Evolutionary conservation across 2,113 vertebrate species (phyloP).

Genomic region (Bagarius yarrelli): DNA sequence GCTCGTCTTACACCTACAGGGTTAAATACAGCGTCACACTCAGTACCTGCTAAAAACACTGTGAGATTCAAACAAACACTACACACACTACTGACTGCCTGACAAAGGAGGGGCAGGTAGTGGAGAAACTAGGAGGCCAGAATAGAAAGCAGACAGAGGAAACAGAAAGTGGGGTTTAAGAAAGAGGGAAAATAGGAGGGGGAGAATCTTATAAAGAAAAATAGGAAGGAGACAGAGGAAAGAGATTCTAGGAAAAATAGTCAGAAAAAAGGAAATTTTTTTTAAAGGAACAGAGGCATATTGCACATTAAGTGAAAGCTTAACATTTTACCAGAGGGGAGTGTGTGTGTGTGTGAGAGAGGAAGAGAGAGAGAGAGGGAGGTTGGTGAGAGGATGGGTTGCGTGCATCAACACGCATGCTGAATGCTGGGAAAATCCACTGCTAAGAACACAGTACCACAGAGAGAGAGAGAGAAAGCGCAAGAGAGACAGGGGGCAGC

Average conservation of each 20-base stretch:
- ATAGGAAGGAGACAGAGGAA: background rate
- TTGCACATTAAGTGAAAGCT: conserved; percentile 98
- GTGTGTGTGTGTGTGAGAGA: conserved; percentile 34
- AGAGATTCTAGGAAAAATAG: background rate
- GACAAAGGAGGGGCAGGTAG: fast-evolving
- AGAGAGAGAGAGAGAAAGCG: conserved; percentile 24
- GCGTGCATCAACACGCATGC: conserved; percentile 32
- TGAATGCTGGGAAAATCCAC: conserved; percentile 57
- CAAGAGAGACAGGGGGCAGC: background rate
- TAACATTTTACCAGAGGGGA: conserved; percentile 73
- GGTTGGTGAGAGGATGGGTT: background rate
- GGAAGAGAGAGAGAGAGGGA: background rate
- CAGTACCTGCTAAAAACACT: conserved; percentile 98
- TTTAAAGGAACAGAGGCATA: conserved; percentile 87
- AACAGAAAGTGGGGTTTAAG: conserved; percentile 71
- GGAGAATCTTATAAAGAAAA: background rate
- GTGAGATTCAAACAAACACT: conserved; percentile 79
- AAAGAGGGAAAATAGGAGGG: background rate
- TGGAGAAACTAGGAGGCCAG: too few species aligned
- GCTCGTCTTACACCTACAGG: conserved; percentile 83
- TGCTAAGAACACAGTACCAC: conserved; percentile 45
- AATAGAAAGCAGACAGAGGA: conserved; percentile 28
- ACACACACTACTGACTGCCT: conserved; percentile 53
- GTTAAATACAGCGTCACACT: conserved; percentile 91
- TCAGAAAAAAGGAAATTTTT: conserved; percentile 61